phyloP scores from a whole-genome alignment of 92 coral and sea anemone species.

The Porites cylindrica region DNA sequence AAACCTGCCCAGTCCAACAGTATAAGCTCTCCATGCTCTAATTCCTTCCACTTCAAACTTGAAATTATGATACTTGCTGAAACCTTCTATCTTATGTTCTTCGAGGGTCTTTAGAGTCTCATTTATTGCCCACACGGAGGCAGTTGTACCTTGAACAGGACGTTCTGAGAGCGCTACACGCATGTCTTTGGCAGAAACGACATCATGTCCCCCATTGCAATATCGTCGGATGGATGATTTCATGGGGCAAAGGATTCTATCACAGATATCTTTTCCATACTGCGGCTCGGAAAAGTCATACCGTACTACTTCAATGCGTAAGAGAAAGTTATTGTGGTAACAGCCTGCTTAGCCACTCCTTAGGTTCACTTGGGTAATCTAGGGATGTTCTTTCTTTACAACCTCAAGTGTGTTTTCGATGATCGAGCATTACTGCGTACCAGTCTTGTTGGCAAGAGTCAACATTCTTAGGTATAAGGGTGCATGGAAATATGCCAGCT shows the following conservation, averaged over 20 bases:
- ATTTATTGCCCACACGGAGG: slow-evolving; percentile 2
- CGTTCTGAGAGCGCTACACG: slow-evolving; percentile 27
- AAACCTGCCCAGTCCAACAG: too few relatives aligned
- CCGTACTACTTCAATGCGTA: neutral
- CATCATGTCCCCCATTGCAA: slow-evolving; percentile 61
- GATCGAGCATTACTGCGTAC: slow-evolving; percentile 42
- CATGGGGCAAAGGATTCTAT: slow-evolving; percentile 42
- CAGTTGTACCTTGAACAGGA: neutral
- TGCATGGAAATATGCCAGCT: too few relatives aligned
- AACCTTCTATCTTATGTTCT: neutral
- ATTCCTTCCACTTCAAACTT: too few relatives aligned
- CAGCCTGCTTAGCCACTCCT: too few relatives aligned
- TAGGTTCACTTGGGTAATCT: too few relatives aligned
- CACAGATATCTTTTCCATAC: slow-evolving; percentile 23
- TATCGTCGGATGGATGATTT: slow-evolving; percentile 38
- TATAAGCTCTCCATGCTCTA: too few relatives aligned
- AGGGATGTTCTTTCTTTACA: neutral
- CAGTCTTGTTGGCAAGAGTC: slow-evolving; percentile 52
- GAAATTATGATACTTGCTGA: neutral
- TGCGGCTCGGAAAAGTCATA: slow-evolving; percentile 13
- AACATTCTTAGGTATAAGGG: too few relatives aligned
- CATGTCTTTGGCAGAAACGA: slow-evolving; percentile 42
- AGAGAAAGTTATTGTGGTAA: too few relatives aligned
- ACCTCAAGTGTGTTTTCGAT: slow-evolving; percentile 25
- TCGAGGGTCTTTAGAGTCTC: neutral